Evolutionary conservation across 2,888 invertebrate genomes (phyloP).

Genomic region (Perithous albicinctus): DNA sequence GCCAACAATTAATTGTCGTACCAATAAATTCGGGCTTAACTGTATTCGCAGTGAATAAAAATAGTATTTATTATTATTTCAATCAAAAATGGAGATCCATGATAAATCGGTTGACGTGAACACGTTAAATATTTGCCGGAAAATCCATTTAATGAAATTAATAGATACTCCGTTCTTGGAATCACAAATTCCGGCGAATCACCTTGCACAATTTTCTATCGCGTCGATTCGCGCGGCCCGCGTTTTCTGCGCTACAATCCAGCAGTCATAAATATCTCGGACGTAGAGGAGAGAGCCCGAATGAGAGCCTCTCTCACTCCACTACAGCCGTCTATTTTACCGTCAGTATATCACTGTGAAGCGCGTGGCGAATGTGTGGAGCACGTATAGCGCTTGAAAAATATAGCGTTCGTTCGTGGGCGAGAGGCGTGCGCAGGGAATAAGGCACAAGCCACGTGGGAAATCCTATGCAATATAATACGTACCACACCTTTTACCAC

Average conservation of each 20-base stretch:
- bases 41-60: no score
- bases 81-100: not conserved
- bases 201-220: conserved; percentile 9
- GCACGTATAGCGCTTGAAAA: conserved; percentile 53
- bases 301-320: conserved; percentile 51
- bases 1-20: no score
- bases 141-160: conserved; percentile 55
- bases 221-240: conserved; percentile 40
- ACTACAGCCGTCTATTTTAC: conserved; percentile 38
- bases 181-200: not conserved
- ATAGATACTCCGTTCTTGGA: not conserved
- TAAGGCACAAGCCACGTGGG: conserved; percentile 64
- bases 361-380: conserved; percentile 28
- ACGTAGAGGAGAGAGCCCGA: conserved; percentile 61
- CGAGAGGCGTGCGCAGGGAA: conserved; percentile 24
- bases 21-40: no score
- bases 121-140: not conserved
- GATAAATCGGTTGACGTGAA: not conserved
- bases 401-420: conserved; percentile 38
- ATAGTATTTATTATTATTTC: no score
- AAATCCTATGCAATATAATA: conserved; percentile 68
- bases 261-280: conserved; percentile 60
- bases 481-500: conserved; percentile 30
- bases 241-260: conserved; percentile 23
- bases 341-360: conserved; percentile 48